Conservation (phyloP, 2,113 vertebrate species). For the Nanger granti region DNA sequence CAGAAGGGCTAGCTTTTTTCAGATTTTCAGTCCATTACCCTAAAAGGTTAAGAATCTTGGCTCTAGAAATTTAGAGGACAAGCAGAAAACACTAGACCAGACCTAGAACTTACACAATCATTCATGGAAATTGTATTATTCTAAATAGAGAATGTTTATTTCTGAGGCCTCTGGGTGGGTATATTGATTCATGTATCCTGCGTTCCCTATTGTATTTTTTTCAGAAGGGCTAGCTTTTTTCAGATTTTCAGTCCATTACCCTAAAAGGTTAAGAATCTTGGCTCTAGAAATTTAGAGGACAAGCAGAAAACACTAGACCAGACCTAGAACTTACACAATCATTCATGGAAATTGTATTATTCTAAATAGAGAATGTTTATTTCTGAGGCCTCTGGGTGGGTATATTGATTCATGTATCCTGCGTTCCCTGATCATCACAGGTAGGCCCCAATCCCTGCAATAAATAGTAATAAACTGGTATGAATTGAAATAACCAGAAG, state of each 20-base stretch:
- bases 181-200: neutral
- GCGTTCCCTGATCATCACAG: neutral
- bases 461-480: neutral
- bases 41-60: neutral
- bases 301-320: neutral
- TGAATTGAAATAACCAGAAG: neutral
- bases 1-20: neutral
- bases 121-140: neutral
- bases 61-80: neutral
- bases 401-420: neutral
- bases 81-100: neutral
- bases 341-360: neutral
- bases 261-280: slow-evolving; percentile 2
- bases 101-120: neutral
- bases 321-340: neutral
- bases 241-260: neutral
- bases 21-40: neutral
- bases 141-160: neutral
- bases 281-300: neutral
- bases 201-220: neutral
- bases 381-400: neutral
- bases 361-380: neutral
- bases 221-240: neutral
- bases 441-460: neutral
- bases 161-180: neutral